Evolutionary conservation across 2,888 invertebrate species (phyloP), one percentile per base, ranked within the genome.

Genomic region (Pegoplata infirma): DNA sequence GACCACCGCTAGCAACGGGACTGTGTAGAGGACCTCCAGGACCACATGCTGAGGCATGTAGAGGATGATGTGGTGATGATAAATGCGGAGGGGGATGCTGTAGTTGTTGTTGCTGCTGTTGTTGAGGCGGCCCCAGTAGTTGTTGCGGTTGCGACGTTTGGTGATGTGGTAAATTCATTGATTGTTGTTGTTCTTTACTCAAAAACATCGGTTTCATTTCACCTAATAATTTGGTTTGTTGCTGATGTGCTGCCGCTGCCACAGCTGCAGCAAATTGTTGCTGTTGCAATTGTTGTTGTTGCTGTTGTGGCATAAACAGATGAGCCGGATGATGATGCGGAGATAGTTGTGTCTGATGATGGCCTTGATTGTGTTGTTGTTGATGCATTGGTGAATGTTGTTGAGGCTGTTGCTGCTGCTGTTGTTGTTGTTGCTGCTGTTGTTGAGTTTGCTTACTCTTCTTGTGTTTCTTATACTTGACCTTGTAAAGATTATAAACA

Each of bases 401-500:
- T 84, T 88, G 86, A 77, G 89, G 88, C 77, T 89, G 86, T 77
- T 89, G 88, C 77, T 89, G 90, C 71, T 89, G 86, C 76, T 90
- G 87, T 10, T 86, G 88, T 10, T 86, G 88, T 80, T 88, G 88
- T 83, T 90, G 92, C 88, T 87, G 90, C 89, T 86, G 90, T 89
- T 88, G 85, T 80, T 89, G 89, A 76, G 90, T 92, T 87, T 92
- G 93, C 81, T 93, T 92, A 81, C 93, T 92, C 90, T 97, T 96
- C 93, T 97, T 97, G 92, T 98, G 97, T 90, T 98, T 98, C 91
- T 97, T 98, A 91, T 98, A 98, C 91, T 98, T 98, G 63, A 98
- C 97, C 94, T 99, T 99, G 92, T 99, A 99, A 85, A 98, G 92
- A 90, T 98, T 99, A 90, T 99, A 99, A 80, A 99, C 98, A 81